Evolutionary conservation across 2,797 vertebrate genomes (phyloP).

Genomic region (Microchirus variegatus): DNA sequence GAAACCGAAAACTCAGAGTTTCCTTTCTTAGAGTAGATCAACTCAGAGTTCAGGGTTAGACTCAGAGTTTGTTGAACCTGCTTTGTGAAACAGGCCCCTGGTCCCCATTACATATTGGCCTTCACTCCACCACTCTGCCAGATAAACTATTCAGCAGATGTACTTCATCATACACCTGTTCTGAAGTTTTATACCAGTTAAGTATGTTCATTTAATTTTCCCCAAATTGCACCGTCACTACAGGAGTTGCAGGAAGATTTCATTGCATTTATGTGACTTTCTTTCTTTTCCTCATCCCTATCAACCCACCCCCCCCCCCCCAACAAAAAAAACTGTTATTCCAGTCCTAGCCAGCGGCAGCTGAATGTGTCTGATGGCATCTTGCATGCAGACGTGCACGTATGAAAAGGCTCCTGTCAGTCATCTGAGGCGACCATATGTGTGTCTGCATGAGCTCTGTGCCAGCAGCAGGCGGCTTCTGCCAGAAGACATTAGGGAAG

Average conservation of each 20-base stretch:
- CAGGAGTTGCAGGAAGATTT: neutral
- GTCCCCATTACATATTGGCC: too few relatives aligned
- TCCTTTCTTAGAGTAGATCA: too few relatives aligned
- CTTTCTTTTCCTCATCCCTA: neutral
- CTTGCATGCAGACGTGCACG: slow-evolving; percentile 67
- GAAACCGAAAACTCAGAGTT: too few relatives aligned
- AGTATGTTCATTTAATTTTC: neutral
- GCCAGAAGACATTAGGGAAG: slow-evolving; percentile 87
- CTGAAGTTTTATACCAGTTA: neutral
- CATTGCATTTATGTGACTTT: neutral
- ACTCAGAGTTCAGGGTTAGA: too few relatives aligned
- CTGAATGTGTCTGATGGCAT: slow-evolving; percentile 76
- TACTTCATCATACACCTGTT: neutral
- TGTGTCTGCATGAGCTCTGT: slow-evolving; percentile 79
- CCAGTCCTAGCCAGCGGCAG: slow-evolving; percentile 58
- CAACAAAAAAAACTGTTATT: slow-evolving; percentile 9
- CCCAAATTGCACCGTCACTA: neutral
- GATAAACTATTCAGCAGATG: neutral
- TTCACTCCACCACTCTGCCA: too few relatives aligned
- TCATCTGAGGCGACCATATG: slow-evolving; percentile 85
- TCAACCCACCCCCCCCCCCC: too few relatives aligned
- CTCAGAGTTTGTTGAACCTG: too few relatives aligned
- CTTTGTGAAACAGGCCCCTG: too few relatives aligned
- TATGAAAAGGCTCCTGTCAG: slow-evolving; percentile 83
- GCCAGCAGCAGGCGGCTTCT: slow-evolving; percentile 79